Evolutionary conservation across 53 echinoderm and acorn worm species (phyloP).

Genomic region (Patiria pectinifera): DNA sequence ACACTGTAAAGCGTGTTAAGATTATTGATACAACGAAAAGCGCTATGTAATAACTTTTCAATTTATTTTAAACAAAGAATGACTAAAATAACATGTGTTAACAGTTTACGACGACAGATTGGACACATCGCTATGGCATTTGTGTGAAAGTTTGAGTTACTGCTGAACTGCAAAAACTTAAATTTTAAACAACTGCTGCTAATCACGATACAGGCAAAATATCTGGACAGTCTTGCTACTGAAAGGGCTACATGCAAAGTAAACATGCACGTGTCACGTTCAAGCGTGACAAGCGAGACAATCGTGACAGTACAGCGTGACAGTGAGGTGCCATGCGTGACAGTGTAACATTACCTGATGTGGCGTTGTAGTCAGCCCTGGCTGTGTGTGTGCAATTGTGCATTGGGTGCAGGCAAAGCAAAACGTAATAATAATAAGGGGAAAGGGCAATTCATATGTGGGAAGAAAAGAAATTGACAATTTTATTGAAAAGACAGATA

Average conservation of each 20-base stretch:
- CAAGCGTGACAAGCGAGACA: not conserved
- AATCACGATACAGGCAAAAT: too few species aligned
- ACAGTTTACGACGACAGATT: too few species aligned
- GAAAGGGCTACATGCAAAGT: not conserved
- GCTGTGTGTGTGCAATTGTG: slow-evolving; percentile 19
- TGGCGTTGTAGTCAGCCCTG: slow-evolving; percentile 12
- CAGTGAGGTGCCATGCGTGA: not conserved
- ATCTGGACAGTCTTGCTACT: not conserved
- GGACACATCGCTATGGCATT: too few species aligned
- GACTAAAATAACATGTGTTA: too few species aligned
- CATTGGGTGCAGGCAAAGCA: not conserved
- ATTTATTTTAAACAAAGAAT: too few species aligned
- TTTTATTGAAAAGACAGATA: not conserved
- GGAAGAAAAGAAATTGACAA: not conserved
- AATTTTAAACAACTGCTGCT: too few species aligned
- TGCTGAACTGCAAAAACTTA: too few species aligned
- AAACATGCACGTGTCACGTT: not conserved
- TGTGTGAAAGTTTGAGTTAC: too few species aligned
- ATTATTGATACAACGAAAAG: too few species aligned
- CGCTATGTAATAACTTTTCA: too few species aligned
- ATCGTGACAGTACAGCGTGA: slow-evolving; percentile 12
- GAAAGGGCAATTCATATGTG: not conserved
- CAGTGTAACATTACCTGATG: slow-evolving; percentile 28
- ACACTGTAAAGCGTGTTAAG: too few species aligned
- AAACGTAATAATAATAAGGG: not conserved